Evolutionary conservation across 2,888 invertebrate genomes (phyloP), one percentile per base, ranked within the genome.

Genomic region (Scaptomyza parva): DNA sequence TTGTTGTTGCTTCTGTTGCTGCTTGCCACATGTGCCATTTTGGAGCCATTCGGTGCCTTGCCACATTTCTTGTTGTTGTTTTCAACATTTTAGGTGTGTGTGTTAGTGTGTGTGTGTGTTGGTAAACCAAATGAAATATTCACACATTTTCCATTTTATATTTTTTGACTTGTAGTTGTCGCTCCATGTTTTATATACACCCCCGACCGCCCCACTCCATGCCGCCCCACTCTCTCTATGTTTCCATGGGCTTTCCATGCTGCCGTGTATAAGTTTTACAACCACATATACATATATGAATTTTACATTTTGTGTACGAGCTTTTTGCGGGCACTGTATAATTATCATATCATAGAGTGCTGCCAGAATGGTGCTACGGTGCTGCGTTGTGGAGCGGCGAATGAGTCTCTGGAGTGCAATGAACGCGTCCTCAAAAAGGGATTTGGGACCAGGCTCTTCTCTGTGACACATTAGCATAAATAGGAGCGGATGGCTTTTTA

Each of bases 91-190:
- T n/a, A n/a, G 24, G 6, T 62, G 22, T 48, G n/a, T n/a, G n/a
- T 74, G 53, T 35, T 43, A 5, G 43, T 47, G 45, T 33, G 22
- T 51, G 33, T 37, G 37, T 37, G 9, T 37, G 37, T 57, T 72
- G 53, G 67, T 28, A 71, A 77, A 61, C 64, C 72, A 84, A 80
- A 84, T 85, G 78, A 82, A 85, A 85, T 85, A 79, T 85, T 78
- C 86, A 78, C 79, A 78, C 82, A 85, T 82, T 82, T 82, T 82
- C 79, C 83, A 75, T 85, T 82, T 79, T 77, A 77, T 69, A 78
- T 86, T 83, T 86, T 83, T 83, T 78, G 80, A 84, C 66, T 74
- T 70, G 81, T 75, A 82, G 80, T 68, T 76, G 86, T 76, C 76
- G 72, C 59, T 60, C 52, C 72, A 61, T 63, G 66, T 74, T 61